These are phyloP conservation scores for Gryllus longicercus DNA, from an alignment of 2,888 invertebrate species.

Conservation along the genomic window DNA sequence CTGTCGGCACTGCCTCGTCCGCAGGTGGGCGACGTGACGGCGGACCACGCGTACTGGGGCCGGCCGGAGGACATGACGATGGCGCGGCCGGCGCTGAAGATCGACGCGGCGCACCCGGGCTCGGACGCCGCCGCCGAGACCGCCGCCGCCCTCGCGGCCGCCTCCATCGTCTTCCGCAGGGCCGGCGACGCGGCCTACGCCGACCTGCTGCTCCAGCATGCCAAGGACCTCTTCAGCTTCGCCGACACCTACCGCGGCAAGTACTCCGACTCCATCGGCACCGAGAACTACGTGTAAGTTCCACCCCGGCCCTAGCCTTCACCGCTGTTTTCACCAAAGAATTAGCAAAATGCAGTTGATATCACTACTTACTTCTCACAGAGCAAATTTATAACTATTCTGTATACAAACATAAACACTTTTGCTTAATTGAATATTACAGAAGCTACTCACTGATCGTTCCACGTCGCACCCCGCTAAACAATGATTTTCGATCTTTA, in stretches of 20 bases:
- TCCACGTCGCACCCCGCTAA: too few relatives aligned
- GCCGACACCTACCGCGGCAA: conserved; percentile 36
- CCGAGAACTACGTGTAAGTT: too few relatives aligned
- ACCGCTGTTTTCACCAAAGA: too few relatives aligned
- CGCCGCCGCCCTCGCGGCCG: conserved; percentile 45
- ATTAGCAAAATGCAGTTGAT: too few relatives aligned
- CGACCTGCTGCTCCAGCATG: conserved; percentile 34
- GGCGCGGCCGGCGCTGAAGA: conserved; percentile 42
- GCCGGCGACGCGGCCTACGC: conserved; percentile 38
- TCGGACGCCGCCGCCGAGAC: conserved; percentile 46
- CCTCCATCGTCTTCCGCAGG: conserved; percentile 40
- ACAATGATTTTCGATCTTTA: too few relatives aligned
- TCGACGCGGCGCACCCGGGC: conserved; percentile 24
- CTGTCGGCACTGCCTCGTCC: too few relatives aligned
- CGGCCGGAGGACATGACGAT: conserved; percentile 39
- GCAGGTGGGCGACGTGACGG: conserved; percentile 41
- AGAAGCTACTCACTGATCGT: too few relatives aligned
- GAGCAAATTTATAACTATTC: too few relatives aligned
- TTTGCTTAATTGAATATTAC: too few relatives aligned
- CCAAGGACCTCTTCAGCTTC: conserved; percentile 38
- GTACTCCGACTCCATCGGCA: conserved; percentile 36
- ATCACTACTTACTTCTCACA: too few relatives aligned
- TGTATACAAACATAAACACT: too few relatives aligned
- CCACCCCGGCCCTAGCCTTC: too few relatives aligned
- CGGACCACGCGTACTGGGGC: conserved; percentile 47